Base-by-base conservation (phyloP, 1,140 invertebrate genomes). In the Heliconius congener region DNA sequence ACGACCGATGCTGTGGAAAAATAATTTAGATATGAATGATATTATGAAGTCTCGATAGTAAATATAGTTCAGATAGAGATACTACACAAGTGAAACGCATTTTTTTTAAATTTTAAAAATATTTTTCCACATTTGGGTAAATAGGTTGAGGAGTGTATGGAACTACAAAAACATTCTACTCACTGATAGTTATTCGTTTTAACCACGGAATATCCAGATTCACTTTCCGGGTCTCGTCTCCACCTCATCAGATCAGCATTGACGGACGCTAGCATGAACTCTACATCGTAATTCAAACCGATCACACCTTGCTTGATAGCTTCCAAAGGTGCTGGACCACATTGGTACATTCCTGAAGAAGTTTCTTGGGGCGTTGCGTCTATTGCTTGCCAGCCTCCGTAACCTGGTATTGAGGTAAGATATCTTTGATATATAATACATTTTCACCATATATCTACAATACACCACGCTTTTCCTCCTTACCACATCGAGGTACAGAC, bases 311-410 rank as follows among this genome's bases (percentile, higher is more conserved):
- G 95, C 83, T 96, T 96, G 55, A 98, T 96, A 27, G 97, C 97
- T 87, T 96, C 95, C 3, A 96, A 79, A 0, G 96, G 95, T 0
- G 96, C 95, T 11, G 97, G 97, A 1, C 97, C 97, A 85, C 96
- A 97, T 52, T 96, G 95, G 85, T 94, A 96, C 73, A 95, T 85
- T 2, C 94, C 94, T 84, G 93, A 87, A 76, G 96, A 97, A 37
- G 93, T 92, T 91, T 97, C 97, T 87, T 97, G 97, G 8, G 97
- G 97, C 18, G 97, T 97, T 1, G 96, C 95, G 90, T 97, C 97
- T 81, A 97, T 95, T 0, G 96, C 96, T 93, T 97, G 97, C 97
- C 97, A 97, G 3, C 97, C 97, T 46, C 96, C 96, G 88, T 96
- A 96, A 55, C 96, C 96, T 90, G 74, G n/a, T 66, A n/a, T n/a